Base-by-base conservation (phyloP, 2,797 vertebrate genomes). In the Salmo trutta region DNA sequence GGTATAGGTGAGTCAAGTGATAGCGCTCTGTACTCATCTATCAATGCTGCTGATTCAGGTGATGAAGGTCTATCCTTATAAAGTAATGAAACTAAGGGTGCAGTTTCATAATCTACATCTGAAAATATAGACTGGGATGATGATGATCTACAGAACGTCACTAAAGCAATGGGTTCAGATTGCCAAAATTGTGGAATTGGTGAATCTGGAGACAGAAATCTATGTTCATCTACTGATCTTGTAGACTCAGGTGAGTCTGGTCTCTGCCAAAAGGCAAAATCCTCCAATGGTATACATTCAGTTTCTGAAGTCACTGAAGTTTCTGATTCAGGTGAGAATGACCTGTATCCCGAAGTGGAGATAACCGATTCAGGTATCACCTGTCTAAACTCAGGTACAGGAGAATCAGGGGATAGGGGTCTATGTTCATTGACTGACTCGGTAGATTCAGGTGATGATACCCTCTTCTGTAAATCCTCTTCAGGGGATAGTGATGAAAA, bases 111-210 rank as follows among this genome's bases (percentile, higher is more conserved):
- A 27, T 84, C 52, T 29, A 51, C 54, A 67, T 86, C 73, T 66
- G 90, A 89, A 31, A 81, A 36, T 72, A 81, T 68, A 64, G 86
- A 88, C 73, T 91, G 87, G 75, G 86, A 79, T 71, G 88, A 90
- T 64, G 85, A 79, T 31, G 51, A 56, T 74, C 74, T 80, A 31
- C 67, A 24, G 8, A 72, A 79, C 69, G 76, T 71, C 71, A 21
- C 68, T 29, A 77, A 53, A 54, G 54, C 31, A 73, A 79, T 15
- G 76, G 78, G 66, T 68, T 81, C 29, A 77, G 53, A 16, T 53
- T 71, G 15, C 2, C 10, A 29, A 73, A 29, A 72, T 80, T 80
- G 78, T 71, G 81, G 77, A 68, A 82, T 79, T 14, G 85, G 77
- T 75, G 82, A 88, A 78, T 89, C 84, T 67, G 75, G 29, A 14